phyloP scores from a whole-genome alignment of 1,140 invertebrate species.

The Drosophila simulans region DNA sequence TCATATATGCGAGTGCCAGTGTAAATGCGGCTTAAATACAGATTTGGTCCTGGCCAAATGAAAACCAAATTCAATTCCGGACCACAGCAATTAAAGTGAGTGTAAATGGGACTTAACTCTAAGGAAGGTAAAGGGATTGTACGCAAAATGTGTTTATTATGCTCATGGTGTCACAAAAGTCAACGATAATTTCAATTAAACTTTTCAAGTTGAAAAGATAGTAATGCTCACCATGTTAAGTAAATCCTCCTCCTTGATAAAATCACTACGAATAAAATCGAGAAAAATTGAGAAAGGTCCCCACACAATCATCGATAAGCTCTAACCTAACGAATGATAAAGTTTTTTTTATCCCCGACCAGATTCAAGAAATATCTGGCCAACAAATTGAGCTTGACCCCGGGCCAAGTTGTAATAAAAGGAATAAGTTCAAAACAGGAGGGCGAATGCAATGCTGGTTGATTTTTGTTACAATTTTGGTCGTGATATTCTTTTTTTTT shows the following conservation, averaged over 20 bases:
- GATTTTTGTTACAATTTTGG: slow-evolving; percentile 49
- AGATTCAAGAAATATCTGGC: slow-evolving; percentile 17
- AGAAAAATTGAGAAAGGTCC: slow-evolving; percentile 2
- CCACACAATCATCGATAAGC: slow-evolving; percentile 29
- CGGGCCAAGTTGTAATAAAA: slow-evolving; percentile 27
- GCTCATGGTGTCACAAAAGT: background rate
- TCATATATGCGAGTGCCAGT: slow-evolving; percentile 33
- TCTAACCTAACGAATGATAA: slow-evolving; percentile 1
- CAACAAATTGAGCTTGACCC: slow-evolving; percentile 40
- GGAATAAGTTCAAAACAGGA: slow-evolving; percentile 12
- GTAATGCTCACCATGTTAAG: too few species aligned
- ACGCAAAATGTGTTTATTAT: too few species aligned
- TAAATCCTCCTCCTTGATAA: background rate
- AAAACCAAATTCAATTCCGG: slow-evolving; percentile 37
- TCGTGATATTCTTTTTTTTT: slow-evolving; percentile 17
- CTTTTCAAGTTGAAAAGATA: too few species aligned
- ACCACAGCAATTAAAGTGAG: slow-evolving; percentile 27
- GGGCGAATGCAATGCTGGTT: slow-evolving; percentile 31
- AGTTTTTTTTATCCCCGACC: slow-evolving; percentile 23
- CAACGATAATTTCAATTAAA: background rate
- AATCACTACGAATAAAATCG: background rate
- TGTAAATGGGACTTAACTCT: slow-evolving; percentile 26
- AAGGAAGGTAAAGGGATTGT: background rate
- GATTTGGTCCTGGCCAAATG: slow-evolving; percentile 28
- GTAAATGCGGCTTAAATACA: slow-evolving; percentile 41